These are phyloP conservation scores for Pollimyrus isidori DNA, from an alignment of 2,113 vertebrate species.

Conservation along the genomic window DNA sequence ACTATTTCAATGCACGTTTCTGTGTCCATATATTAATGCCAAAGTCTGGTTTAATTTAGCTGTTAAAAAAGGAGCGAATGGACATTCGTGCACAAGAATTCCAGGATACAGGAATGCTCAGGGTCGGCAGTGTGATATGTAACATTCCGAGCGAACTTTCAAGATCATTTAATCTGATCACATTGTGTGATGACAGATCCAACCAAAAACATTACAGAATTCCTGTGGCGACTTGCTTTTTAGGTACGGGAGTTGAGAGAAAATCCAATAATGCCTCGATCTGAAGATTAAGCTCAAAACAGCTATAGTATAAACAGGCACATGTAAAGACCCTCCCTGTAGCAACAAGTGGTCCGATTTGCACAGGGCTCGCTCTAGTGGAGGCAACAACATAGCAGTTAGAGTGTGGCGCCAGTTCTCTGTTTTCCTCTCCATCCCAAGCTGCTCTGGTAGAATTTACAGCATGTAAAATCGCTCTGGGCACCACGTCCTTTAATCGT, in stretches of 20 bases:
- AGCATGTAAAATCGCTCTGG: neutral
- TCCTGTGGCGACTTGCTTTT: neutral
- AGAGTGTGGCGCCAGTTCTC: neutral
- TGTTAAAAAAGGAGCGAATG: neutral
- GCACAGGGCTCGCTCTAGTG: neutral
- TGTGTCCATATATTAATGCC: neutral
- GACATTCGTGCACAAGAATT: neutral
- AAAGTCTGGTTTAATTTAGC: neutral
- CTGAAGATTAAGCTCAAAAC: neutral
- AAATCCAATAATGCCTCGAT: neutral
- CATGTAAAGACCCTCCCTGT: neutral
- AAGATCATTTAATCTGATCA: neutral
- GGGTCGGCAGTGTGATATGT: neutral
- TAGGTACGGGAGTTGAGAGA: neutral
- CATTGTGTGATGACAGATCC: neutral
- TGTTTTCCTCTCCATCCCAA: neutral
- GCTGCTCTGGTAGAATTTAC: neutral
- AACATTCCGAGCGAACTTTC: neutral
- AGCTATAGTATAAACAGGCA: neutral
- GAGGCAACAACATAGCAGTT: neutral
- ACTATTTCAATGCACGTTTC: neutral
- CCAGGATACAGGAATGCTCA: neutral
- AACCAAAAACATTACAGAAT: neutral
- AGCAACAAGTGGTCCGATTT: neutral
- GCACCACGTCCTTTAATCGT: neutral